A percentile compares a stretch with the other conserved stretches of the same genome.
Conservation (phyloP, 1,140 invertebrate species). For the Tigriopus japonicus region DNA sequence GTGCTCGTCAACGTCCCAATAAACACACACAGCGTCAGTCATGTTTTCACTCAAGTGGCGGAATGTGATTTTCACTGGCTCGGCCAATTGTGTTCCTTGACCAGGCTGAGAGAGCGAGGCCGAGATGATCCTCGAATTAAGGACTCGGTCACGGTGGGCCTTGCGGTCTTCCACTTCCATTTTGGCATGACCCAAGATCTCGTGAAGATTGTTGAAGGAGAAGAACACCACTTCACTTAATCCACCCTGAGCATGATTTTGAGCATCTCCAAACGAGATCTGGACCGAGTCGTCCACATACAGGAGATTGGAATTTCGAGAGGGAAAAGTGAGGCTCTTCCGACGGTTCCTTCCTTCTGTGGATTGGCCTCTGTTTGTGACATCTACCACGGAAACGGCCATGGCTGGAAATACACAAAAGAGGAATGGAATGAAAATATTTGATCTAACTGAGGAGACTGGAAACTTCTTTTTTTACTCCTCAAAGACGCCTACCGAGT, state of each 20-base stretch:
- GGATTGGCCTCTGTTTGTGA: too few relatives aligned
- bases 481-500: too few relatives aligned
- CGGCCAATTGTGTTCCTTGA: conserved; percentile 56
- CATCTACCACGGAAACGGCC: too few relatives aligned
- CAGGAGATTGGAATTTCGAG: conserved; percentile 39
- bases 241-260: conserved; percentile 43
- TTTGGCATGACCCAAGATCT: conserved; percentile 37
- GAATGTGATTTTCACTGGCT: conserved; percentile 62
- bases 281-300: conserved; percentile 49
- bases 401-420: too few relatives aligned
- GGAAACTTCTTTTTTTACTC: too few relatives aligned
- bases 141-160: conserved; percentile 16
- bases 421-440: too few relatives aligned
- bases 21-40: conserved; percentile 58
- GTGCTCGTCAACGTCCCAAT: conserved; percentile 75
- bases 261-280: conserved; percentile 48
- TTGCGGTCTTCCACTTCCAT: neutral
- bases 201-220: conserved; percentile 68
- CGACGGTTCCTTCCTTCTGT: too few relatives aligned
- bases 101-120: conserved; percentile 63
- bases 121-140: conserved; percentile 82
- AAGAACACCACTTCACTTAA: conserved; percentile 75
- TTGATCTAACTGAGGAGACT: too few relatives aligned
- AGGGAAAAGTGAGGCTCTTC: conserved; percentile 36
- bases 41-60: conserved; percentile 40